Evolutionary conservation across 2,888 invertebrate species (phyloP).

Genomic region (Lithosia quadra): DNA sequence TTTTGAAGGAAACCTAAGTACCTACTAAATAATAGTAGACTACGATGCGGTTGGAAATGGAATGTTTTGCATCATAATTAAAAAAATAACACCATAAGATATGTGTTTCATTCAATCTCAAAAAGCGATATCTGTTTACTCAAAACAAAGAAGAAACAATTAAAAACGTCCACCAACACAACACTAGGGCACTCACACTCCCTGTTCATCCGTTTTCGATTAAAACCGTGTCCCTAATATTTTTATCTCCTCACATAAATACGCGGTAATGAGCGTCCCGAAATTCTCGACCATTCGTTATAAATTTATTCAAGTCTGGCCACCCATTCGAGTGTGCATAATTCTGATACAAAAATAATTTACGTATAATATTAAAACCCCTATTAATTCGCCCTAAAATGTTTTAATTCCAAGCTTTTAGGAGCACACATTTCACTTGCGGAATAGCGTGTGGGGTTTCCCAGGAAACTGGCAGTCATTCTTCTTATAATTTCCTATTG

Average conservation of each 20-base stretch:
- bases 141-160: constrained; percentile 36
- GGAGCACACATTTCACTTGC: constrained; percentile 45
- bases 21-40: not conserved
- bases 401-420: constrained; percentile 53
- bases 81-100: not conserved
- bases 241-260: constrained; percentile 86
- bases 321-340: constrained; percentile 82
- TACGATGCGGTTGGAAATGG: not conserved
- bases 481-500: constrained; percentile 75
- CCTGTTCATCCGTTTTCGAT: constrained; percentile 83
- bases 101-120: not conserved
- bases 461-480: constrained; percentile 74
- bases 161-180: constrained; percentile 30
- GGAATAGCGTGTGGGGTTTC: constrained; percentile 45
- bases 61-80: not conserved
- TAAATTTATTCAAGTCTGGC: constrained; percentile 84
- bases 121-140: constrained; percentile 12
- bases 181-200: constrained; percentile 55
- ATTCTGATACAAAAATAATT: constrained; percentile 86
- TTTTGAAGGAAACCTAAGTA: no score
- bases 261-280: constrained; percentile 82
- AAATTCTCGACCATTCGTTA: constrained; percentile 78
- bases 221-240: constrained; percentile 85
- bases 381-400: constrained; percentile 70
- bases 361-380: constrained; percentile 76